phyloP scores from a whole-genome alignment of 2,888 invertebrate genomes.

The Phyllotreta cruciferae region DNA sequence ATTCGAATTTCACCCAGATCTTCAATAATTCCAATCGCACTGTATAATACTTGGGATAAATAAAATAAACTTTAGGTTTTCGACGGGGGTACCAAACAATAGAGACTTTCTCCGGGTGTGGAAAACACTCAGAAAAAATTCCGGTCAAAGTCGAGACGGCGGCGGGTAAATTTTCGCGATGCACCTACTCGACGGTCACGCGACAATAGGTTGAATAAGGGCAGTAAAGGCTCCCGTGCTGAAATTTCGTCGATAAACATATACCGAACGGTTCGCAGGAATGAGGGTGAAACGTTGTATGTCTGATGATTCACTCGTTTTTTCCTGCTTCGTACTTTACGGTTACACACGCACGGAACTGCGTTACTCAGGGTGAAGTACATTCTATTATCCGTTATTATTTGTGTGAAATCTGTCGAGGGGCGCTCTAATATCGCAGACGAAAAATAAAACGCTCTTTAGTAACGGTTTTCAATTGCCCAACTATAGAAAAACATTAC shows the following conservation, averaged over 20 bases:
- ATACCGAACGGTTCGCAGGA: slow-evolving; percentile 44
- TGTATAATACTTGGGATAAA: too few relatives aligned
- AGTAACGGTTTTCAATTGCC: background rate
- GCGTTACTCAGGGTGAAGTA: slow-evolving; percentile 35
- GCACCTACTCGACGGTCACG: slow-evolving; percentile 42
- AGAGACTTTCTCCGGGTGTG: background rate
- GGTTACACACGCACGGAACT: slow-evolving; percentile 32
- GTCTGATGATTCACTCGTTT: slow-evolving; percentile 47
- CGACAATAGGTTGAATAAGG: slow-evolving; percentile 51
- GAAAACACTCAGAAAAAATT: background rate
- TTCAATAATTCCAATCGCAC: too few relatives aligned
- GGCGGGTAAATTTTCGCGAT: slow-evolving; percentile 31
- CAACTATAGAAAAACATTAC: background rate
- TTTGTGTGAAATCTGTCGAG: slow-evolving; percentile 7
- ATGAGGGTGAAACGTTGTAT: slow-evolving; percentile 45
- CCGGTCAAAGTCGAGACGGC: background rate
- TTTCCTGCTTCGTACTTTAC: slow-evolving; percentile 25
- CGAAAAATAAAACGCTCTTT: background rate
- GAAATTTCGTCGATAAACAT: slow-evolving; percentile 42
- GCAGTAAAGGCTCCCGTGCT: slow-evolving; percentile 47
- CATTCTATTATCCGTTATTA: slow-evolving; percentile 31
- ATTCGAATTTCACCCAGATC: too few relatives aligned
- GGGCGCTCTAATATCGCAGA: slow-evolving; percentile 14
- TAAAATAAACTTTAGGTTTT: too few relatives aligned
- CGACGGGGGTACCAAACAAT: background rate